Base-by-base conservation (phyloP, 2,888 invertebrate species). In the Lasioglossum malachurum region DNA sequence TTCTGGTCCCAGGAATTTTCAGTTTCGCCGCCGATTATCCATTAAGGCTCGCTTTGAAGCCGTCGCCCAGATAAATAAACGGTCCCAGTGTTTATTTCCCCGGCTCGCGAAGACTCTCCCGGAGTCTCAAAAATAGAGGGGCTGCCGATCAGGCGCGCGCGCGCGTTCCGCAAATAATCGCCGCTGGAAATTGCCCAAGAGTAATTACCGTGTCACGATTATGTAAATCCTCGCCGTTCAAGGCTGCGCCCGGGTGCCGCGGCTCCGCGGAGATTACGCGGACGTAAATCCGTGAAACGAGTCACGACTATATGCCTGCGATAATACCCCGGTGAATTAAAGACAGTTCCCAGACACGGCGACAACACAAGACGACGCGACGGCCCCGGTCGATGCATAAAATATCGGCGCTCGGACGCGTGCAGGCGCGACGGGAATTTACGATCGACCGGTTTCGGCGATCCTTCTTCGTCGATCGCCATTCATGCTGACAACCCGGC, bases 51-150 rank as follows among this genome's bases (percentile, higher is more conserved):
- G 44, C 44, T 81, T 76, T 72, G 76, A 60, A 60, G 16, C 67
- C 4, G 3, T 19, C 31, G n/a, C 5, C 60, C 7, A 67, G n/a
- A 75, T 72, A 80, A 83, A 83, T 75, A 83, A 80, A 83, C 76
- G 73, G 53, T 53, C 14, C 44, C 60, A 41, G 41, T 27, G 69
- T 79, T 71, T 83, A 46, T 76, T 67, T 73, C 44, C 23, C 10
- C 23, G 53, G 53, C 53, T 53, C 53, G 23, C 53, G 10, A 53
- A 53, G 23, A 53, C 53, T n/a, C 53, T 53, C 35, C 10, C 46
- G 27, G 14, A 35, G 67, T 31, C 67, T 35, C 64, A 53, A 73
- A 84, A 76, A 74, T 80, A 82, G 72, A 64, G 27, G 71, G 19
- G 19, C 35, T 46, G n/a, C 67, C 71, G 46, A 67, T 67, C 35